These are phyloP conservation scores for Galerucella nymphaeae DNA, from an alignment of 2,888 invertebrate species.

Conservation along the genomic window DNA sequence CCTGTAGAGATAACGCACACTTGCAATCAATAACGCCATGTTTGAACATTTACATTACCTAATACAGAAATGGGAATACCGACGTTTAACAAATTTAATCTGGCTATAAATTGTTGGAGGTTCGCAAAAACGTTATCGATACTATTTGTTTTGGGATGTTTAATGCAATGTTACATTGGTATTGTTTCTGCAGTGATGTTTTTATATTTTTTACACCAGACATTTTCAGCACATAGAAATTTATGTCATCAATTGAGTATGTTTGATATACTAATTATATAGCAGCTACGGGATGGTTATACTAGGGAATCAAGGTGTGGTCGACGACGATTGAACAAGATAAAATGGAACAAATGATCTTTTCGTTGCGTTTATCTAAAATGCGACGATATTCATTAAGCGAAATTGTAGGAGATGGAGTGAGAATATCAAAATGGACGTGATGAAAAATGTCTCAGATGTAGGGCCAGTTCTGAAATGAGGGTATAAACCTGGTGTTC, in stretches of 20 bases:
- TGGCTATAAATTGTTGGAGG: conserved; percentile 12
- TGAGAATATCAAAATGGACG: background rate
- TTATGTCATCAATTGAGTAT: background rate
- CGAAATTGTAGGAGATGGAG: background rate
- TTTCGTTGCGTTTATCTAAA: background rate
- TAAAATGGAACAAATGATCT: background rate
- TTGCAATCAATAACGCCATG: conserved; percentile 13
- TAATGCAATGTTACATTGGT: conserved; percentile 15
- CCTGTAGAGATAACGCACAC: background rate
- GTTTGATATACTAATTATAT: background rate
- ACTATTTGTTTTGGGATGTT: conserved; percentile 16
- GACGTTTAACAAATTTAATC: conserved; percentile 20
- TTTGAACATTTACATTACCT: conserved; percentile 16
- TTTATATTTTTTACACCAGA: background rate
- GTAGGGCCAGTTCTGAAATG: too few relatives aligned
- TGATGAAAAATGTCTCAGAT: background rate
- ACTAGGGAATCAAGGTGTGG: background rate
- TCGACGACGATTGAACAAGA: background rate
- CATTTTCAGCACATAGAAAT: background rate
- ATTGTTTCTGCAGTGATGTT: conserved; percentile 4
- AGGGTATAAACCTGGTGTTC: too few relatives aligned
- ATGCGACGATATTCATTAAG: background rate
- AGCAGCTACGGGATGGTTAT: background rate
- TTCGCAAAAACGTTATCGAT: conserved; percentile 16
- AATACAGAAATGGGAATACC: conserved; percentile 16